phyloP scores from a whole-genome alignment of 2,888 invertebrate genomes.

The Octodonta nipae region DNA sequence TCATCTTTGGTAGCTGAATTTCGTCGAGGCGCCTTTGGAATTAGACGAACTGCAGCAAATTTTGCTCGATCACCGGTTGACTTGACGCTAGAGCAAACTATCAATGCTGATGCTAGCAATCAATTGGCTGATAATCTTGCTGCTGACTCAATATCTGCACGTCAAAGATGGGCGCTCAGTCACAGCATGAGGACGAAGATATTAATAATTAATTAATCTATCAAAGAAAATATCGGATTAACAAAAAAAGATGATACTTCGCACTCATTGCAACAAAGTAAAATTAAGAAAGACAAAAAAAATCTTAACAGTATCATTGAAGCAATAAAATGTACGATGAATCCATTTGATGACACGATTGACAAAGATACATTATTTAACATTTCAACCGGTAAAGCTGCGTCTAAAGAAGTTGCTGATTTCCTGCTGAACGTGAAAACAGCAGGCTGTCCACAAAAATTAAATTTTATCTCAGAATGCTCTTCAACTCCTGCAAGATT shows the following conservation, averaged over 20 bases:
- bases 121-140: slow-evolving; percentile 9
- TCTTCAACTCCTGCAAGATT: slow-evolving; percentile 8
- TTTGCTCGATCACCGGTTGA: slow-evolving; percentile 15
- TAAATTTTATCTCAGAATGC: slow-evolving; percentile 12
- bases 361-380: slow-evolving; percentile 19
- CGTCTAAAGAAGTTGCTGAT: slow-evolving; percentile 20
- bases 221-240: slow-evolving; percentile 13
- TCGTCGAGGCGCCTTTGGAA: slow-evolving; percentile 15
- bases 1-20: slow-evolving; percentile 6
- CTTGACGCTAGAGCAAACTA: too few relatives aligned
- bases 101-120: slow-evolving; percentile 10
- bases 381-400: slow-evolving; percentile 25
- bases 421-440: slow-evolving; percentile 14
- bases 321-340: slow-evolving; percentile 15
- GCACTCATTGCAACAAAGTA: slow-evolving; percentile 11
- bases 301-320: slow-evolving; percentile 14
- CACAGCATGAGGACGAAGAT: slow-evolving; percentile 5
- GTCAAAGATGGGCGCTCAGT: background rate
- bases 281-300: slow-evolving; percentile 14
- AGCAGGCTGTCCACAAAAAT: slow-evolving; percentile 10
- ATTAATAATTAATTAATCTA: slow-evolving; percentile 3
- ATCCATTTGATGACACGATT: slow-evolving; percentile 18
- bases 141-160: slow-evolving; percentile 9
- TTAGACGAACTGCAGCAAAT: slow-evolving; percentile 15
- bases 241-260: slow-evolving; percentile 21